Evolutionary conservation across 2,113 vertebrate species (phyloP).

Genomic region (Sardina pilchardus): DNA sequence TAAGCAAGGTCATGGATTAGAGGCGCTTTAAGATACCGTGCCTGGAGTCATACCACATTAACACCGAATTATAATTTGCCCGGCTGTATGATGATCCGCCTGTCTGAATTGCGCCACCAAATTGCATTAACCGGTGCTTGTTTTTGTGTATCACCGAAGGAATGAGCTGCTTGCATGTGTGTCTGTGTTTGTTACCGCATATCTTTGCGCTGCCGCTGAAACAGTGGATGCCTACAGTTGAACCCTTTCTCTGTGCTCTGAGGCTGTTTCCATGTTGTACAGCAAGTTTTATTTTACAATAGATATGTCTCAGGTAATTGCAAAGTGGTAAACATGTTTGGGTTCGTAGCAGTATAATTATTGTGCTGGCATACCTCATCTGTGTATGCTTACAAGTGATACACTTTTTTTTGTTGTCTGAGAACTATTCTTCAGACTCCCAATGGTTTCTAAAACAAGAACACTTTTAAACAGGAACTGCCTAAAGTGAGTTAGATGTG

Average conservation of each 20-base stretch:
- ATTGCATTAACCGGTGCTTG: neutral
- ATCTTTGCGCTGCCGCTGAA: neutral
- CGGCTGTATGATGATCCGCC: neutral
- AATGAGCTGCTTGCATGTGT: neutral
- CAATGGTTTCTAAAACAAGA: neutral
- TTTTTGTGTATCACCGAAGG: neutral
- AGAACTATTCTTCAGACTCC: neutral
- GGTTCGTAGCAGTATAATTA: neutral
- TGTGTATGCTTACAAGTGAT: neutral
- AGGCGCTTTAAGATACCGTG: neutral
- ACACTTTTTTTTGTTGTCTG: neutral
- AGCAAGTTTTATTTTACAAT: neutral
- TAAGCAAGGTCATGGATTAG: slow-evolving; percentile 1
- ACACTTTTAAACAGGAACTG: too few species aligned
- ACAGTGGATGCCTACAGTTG: neutral
- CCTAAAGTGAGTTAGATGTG: too few species aligned
- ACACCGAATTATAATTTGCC: neutral
- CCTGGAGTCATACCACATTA: neutral
- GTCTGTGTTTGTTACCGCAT: neutral
- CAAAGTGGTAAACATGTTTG: neutral
- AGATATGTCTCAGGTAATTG: neutral
- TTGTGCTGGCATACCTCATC: neutral
- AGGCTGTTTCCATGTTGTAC: neutral
- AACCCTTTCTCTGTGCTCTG: neutral
- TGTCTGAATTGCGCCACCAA: neutral